phyloP scores from a whole-genome alignment of 2,797 vertebrate species.

The Lagodon rhomboides region DNA sequence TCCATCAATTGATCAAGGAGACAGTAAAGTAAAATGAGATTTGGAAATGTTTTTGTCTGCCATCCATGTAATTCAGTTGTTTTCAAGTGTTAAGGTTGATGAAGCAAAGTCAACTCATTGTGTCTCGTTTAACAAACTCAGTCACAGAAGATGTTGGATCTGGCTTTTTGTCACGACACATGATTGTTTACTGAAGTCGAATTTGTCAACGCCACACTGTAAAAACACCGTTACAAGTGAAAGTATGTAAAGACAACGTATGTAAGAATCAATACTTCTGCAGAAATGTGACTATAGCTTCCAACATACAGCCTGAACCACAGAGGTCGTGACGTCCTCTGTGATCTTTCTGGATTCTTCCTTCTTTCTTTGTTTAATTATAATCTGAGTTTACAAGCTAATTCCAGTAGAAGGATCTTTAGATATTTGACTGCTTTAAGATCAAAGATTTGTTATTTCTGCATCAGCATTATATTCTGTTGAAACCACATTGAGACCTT shows the following conservation, averaged over 20 bases:
- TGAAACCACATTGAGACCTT: not conserved
- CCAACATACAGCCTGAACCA: not conserved
- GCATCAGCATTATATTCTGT: not conserved
- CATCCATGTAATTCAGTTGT: not conserved
- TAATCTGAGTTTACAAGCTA: not conserved
- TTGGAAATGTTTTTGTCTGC: not conserved
- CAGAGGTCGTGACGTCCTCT: not conserved
- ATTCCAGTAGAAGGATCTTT: not conserved
- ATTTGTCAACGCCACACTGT: not conserved
- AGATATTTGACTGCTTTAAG: too few relatives aligned
- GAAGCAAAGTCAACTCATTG: slow-evolving; percentile 5
- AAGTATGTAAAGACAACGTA: not conserved
- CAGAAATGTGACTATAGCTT: not conserved
- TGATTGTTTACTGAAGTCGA: not conserved
- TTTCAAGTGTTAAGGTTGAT: not conserved
- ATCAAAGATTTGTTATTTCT: not conserved
- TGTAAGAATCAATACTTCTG: not conserved
- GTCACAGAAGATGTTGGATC: slow-evolving; percentile 8
- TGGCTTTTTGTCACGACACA: not conserved
- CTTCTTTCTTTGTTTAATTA: not conserved
- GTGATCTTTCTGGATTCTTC: not conserved
- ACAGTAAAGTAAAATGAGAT: slow-evolving; percentile 1
- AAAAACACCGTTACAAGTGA: too few relatives aligned
- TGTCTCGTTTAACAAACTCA: not conserved
- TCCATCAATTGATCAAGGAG: not conserved